Conservation (phyloP, 2,113 vertebrate genomes). For the Catharus minimus region DNA sequence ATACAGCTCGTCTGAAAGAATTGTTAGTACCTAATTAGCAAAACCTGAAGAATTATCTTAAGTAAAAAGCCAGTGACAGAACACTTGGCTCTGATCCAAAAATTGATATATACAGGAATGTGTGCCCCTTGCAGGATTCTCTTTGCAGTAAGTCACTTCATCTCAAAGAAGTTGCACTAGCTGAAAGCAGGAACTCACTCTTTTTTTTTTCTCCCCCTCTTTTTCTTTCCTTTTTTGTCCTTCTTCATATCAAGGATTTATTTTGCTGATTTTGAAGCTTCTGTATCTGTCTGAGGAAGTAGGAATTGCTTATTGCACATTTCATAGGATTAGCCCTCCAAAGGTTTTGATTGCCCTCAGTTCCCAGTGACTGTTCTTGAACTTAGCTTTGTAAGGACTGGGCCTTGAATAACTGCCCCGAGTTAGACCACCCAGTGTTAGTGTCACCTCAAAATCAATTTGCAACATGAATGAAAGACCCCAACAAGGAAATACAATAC, state of each 20-base stretch:
- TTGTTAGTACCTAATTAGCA: constrained; percentile 73
- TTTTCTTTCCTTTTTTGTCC: fast-evolving
- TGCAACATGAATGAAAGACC: constrained; percentile 17
- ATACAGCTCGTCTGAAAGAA: constrained; percentile 61
- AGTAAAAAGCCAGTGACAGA: constrained; percentile 62
- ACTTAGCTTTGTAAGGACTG: not conserved
- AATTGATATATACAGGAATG: not conserved
- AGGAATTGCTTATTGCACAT: not conserved
- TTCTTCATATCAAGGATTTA: not conserved
- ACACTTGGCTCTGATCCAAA: constrained; percentile 60
- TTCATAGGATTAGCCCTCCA: not conserved
- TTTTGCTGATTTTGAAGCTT: constrained; percentile 16
- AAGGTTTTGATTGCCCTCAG: not conserved
- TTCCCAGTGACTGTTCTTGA: not conserved
- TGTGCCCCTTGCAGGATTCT: not conserved
- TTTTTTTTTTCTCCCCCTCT: fast-evolving
- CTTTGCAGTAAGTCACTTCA: not conserved
- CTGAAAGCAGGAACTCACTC: not conserved
- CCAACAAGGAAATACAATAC: constrained; percentile 2
- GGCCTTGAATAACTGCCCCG: not conserved
- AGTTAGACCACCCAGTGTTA: not conserved
- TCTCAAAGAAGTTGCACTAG: not conserved
- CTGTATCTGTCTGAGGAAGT: not conserved
- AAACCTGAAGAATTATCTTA: constrained; percentile 66
- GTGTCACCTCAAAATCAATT: constrained; percentile 36